A percentile compares a stretch with the other conserved stretches of the same genome.
Evolutionary conservation across 2,113 vertebrate species (phyloP).

Genomic region (Sterna hirundo): DNA sequence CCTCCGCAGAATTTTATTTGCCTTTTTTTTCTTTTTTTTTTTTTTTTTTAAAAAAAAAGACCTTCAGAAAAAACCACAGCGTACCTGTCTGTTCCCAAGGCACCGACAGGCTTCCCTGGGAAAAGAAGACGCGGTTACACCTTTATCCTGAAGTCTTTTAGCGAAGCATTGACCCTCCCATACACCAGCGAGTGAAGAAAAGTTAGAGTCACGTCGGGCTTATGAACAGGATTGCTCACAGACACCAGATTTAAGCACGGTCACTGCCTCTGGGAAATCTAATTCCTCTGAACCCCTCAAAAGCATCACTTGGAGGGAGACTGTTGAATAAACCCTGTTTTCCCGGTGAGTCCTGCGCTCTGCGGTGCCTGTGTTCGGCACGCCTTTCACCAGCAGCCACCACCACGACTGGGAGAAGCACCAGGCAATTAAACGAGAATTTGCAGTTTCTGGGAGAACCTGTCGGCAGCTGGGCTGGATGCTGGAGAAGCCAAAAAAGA

Average conservation of each 20-base stretch:
- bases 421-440: neutral
- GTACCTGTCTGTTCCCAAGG: neutral
- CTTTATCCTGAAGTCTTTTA: neutral
- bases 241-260: neutral
- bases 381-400: neutral
- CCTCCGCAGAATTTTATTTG: too few relatives aligned
- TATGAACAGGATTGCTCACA: neutral
- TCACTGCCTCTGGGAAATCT: neutral
- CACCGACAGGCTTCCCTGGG: too few relatives aligned
- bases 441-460: neutral
- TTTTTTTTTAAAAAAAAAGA: neutral
- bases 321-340: neutral
- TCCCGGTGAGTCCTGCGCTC: neutral
- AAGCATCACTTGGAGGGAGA: neutral
- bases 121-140: accelerated
- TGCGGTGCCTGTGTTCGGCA: neutral
- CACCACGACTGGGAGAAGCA: neutral
- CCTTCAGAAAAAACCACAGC: neutral
- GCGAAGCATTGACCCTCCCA: neutral
- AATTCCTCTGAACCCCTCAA: neutral
- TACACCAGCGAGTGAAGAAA: neutral
- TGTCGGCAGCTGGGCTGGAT: neutral
- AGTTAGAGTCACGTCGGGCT: neutral
- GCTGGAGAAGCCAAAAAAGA: neutral
- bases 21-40: too few relatives aligned